phyloP scores from a whole-genome alignment of 2,113 vertebrate species.

The Alexandromys fortis region DNA sequence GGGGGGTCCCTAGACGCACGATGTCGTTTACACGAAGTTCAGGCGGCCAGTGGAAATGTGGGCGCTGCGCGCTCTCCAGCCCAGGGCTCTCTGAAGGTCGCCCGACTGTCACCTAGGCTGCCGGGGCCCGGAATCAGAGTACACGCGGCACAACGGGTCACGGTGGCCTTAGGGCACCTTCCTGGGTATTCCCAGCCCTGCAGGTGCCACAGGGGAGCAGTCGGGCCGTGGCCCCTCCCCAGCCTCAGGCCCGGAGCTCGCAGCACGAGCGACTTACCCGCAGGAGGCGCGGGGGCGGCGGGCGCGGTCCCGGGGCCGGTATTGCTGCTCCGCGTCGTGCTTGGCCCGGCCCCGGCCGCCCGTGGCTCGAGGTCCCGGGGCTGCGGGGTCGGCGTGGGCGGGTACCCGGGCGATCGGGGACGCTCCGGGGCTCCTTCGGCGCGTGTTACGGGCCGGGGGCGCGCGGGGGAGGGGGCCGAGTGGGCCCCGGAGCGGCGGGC shows the following conservation, averaged over 20 bases:
- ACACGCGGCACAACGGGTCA: neutral
- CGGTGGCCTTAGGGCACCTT: neutral
- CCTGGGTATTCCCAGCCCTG: neutral
- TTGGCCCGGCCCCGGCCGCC: slow-evolving; percentile 15
- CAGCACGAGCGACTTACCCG: slow-evolving; percentile 59
- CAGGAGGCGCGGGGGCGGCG: neutral
- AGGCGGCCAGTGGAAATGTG: neutral
- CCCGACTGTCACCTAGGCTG: slow-evolving; percentile 59
- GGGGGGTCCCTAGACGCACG: neutral
- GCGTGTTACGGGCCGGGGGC: neutral
- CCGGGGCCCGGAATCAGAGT: neutral
- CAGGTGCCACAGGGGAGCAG: neutral
- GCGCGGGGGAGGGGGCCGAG: slow-evolving; percentile 22
- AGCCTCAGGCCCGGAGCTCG: neutral
- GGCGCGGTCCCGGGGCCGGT: slow-evolving; percentile 25
- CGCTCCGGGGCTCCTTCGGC: neutral
- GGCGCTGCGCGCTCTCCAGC: slow-evolving; percentile 5
- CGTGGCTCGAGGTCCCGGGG: neutral
- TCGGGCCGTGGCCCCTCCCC: neutral
- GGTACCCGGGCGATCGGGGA: neutral
- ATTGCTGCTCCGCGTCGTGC: slow-evolving; percentile 9
- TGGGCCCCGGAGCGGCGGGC: slow-evolving; percentile 29
- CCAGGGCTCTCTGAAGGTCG: slow-evolving; percentile 71
- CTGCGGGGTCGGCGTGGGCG: neutral
- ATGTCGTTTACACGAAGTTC: neutral